Conservation (phyloP, 2,113 vertebrate genomes). For the Pygoscelis antarcticus region DNA sequence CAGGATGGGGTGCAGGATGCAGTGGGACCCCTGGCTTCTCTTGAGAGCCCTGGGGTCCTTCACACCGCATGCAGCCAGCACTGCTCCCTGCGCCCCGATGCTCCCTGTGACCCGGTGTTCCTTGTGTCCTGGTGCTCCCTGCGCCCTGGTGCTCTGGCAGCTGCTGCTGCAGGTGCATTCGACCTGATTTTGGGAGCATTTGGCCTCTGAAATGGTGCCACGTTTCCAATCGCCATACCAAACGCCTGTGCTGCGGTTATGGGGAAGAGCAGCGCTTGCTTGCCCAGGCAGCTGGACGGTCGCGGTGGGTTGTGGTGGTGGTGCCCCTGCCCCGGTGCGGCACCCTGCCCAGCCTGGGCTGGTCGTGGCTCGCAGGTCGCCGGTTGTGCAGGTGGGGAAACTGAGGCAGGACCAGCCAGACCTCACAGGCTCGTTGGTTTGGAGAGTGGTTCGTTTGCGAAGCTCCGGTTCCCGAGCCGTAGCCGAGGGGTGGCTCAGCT, state of each 20-base stretch:
- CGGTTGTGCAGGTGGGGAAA: neutral
- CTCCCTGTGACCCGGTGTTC: neutral
- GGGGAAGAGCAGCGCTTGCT: neutral
- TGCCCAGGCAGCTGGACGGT: rapidly evolving
- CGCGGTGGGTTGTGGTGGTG: neutral
- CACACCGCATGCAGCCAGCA: too few relatives aligned
- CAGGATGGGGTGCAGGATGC: neutral
- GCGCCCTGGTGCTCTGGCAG: neutral
- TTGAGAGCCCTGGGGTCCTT: neutral
- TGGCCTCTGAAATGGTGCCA: neutral
- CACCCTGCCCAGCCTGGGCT: neutral
- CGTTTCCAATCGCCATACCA: rapidly evolving
- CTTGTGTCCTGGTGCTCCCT: neutral
- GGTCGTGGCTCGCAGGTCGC: rapidly evolving
- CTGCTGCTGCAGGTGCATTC: neutral
- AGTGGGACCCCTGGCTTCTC: neutral
- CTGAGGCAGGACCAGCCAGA: neutral
- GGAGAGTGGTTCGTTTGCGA: neutral
- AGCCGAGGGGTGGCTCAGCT: neutral
- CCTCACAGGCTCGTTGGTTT: rapidly evolving
- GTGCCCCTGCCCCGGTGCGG: rapidly evolving
- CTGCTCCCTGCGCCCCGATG: neutral
- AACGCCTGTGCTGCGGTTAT: rapidly evolving
- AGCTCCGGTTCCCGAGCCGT: neutral
- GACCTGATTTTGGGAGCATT: neutral